Evolutionary conservation across 2,888 invertebrate species (phyloP).

Genomic region (Criorhina ranunculi): DNA sequence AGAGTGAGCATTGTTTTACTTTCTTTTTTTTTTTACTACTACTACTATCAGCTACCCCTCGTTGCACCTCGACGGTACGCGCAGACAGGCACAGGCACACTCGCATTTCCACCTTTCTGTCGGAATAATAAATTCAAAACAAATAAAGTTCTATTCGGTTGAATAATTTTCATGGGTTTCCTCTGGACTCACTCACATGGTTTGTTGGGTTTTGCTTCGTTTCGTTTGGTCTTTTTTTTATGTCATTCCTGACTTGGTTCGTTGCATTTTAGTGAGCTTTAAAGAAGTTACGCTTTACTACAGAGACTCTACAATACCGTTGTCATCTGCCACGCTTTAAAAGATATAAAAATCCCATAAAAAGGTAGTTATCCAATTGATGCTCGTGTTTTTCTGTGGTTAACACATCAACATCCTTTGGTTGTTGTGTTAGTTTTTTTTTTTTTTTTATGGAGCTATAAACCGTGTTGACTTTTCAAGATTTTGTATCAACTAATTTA

Average conservation of each 20-base stretch:
- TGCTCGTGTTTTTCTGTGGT: constrained; percentile 44
- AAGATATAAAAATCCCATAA: constrained; percentile 71
- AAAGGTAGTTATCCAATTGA: constrained; percentile 71
- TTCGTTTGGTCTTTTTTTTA: constrained; percentile 10
- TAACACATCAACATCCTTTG: constrained; percentile 62
- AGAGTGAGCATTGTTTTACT: constrained; percentile 68
- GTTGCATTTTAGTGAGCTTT: constrained; percentile 68
- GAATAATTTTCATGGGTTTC: constrained; percentile 76
- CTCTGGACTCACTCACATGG: constrained; percentile 73
- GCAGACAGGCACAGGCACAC: constrained; percentile 26
- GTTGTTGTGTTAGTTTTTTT: constrained; percentile 27
- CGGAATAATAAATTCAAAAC: constrained; percentile 76
- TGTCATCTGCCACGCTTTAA: constrained; percentile 72
- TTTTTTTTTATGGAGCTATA: constrained; percentile 51
- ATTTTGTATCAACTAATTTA: constrained; percentile 44
- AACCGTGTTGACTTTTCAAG: constrained; percentile 26
- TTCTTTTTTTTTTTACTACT: constrained; percentile 22
- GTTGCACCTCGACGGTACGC: constrained; percentile 48
- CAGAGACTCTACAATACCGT: constrained; percentile 16
- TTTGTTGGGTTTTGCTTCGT: constrained; percentile 64
- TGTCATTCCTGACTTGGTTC: constrained; percentile 56
- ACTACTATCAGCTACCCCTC: constrained; percentile 48
- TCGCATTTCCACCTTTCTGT: constrained; percentile 73
- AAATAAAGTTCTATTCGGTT: constrained; percentile 76
- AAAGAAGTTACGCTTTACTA: constrained; percentile 64